Conservation (phyloP, 2,113 vertebrate species). For the Elaphurus davidianus region DNA sequence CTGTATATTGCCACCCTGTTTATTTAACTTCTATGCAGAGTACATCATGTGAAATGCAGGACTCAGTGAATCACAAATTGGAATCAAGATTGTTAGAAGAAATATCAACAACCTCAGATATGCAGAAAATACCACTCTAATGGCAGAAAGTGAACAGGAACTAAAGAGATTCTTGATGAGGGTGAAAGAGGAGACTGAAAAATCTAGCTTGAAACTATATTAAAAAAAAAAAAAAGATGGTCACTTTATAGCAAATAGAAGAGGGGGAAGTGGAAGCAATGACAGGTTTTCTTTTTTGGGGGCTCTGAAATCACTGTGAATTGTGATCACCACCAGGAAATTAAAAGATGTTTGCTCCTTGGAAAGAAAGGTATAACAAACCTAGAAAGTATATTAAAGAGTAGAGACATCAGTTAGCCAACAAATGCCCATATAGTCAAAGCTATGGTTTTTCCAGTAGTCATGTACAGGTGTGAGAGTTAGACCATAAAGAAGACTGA, state of each 20-base stretch:
- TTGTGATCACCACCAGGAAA: not conserved
- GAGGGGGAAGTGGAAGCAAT: not conserved
- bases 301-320: not conserved
- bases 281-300: not conserved
- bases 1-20: not conserved
- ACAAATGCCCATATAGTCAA: not conserved
- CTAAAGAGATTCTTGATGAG: not conserved
- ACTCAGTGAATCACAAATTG: not conserved
- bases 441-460: not conserved
- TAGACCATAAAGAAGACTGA: not conserved
- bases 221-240: not conserved
- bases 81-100: not conserved
- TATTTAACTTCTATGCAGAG: not conserved
- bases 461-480: not conserved
- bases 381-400: not conserved
- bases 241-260: not conserved
- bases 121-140: not conserved
- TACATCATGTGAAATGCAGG: not conserved
- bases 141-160: not conserved
- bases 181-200: not conserved
- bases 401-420: not conserved
- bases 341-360: not conserved
- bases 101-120: not conserved
- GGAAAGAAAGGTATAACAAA: not conserved
- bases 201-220: not conserved